Base-by-base conservation (phyloP, 2,113 vertebrate genomes). In the Cairina moschata region DNA sequence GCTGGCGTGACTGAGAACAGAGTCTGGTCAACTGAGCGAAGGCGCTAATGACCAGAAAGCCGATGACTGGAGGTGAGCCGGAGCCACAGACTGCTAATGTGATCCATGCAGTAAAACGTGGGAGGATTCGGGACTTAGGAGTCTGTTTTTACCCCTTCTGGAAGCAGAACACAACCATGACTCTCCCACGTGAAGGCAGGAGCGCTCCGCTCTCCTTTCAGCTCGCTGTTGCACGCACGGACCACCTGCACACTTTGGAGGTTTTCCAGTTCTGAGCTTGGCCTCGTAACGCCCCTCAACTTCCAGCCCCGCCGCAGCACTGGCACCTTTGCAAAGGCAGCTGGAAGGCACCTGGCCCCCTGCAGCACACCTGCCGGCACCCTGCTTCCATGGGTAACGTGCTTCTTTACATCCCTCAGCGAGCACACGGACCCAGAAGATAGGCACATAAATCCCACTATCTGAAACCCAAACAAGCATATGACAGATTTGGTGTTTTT, bases 151-250 rank as follows among this genome's bases (percentile, higher is more conserved):
- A 18, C 22, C 75, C 42, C 18, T 31, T 17, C 48, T 75, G 54
- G 72, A 25, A 31, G 13, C 20, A 60, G 72, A 68, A 40, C 13
- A 4, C 0, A 56, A 8, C 32, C 20, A 2, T 6, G 50, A 28
- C 40, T 4, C 13, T 85, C 40, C 42, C 29, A 22, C 0, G 8
- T 3, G 29, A 69, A n/a, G 48, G 28, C 36, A 34, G 50, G 17
- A 93, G 77, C 1, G 1, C 44, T 88, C 59, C 2, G 4, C 28
- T 58, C 17, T 20, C 8, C 0, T 34, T 48, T 71, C 71, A 42
- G n/a, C 74, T 84, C 54, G 2, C 23, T n/a, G 26, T 38, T 29
- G 13, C 0, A 25, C 0, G 1, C 38, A 14, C 0, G 8, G 25
- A 9, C 9, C 48, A 56, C 50, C 50, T 78, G 31, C 40, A 54